A percentile compares a stretch with the other conserved stretches of the same genome.
Conservation (phyloP, 2,113 vertebrate species). For the Pachycephala philippinensis region DNA sequence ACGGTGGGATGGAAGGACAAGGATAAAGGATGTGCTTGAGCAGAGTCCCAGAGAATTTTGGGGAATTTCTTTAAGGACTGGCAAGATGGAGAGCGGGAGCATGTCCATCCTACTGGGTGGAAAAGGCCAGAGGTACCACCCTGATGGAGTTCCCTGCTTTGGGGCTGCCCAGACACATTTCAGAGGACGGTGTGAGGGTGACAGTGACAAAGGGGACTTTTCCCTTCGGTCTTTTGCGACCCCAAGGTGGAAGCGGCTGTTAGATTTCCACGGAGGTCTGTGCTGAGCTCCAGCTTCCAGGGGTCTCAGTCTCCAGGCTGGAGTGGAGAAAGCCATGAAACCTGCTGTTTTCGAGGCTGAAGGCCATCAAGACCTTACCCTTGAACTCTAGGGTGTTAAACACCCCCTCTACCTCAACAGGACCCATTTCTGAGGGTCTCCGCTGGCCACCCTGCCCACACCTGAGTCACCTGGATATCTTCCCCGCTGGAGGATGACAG, state of each 20-base stretch:
- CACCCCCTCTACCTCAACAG: neutral
- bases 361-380: neutral
- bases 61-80: neutral
- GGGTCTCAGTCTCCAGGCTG: neutral
- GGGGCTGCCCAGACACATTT: neutral
- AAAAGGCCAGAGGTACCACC: neutral
- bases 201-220: neutral
- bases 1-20: neutral
- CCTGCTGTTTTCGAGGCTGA: neutral
- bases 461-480: neutral
- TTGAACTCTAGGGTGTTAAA: accelerated
- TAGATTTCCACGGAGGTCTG: accelerated
- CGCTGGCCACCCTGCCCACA: neutral
- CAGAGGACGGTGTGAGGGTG: accelerated
- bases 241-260: no score
- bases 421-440: neutral
- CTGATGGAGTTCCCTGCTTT: neutral
- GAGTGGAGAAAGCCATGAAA: neutral
- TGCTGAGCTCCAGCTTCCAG: neutral
- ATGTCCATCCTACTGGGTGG: accelerated
- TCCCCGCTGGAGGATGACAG: neutral
- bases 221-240: accelerated
- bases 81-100: accelerated
- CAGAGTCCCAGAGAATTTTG: accelerated
- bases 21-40: neutral